phyloP scores from a whole-genome alignment of 2,797 vertebrate species.

The Muscicapa comitata region DNA sequence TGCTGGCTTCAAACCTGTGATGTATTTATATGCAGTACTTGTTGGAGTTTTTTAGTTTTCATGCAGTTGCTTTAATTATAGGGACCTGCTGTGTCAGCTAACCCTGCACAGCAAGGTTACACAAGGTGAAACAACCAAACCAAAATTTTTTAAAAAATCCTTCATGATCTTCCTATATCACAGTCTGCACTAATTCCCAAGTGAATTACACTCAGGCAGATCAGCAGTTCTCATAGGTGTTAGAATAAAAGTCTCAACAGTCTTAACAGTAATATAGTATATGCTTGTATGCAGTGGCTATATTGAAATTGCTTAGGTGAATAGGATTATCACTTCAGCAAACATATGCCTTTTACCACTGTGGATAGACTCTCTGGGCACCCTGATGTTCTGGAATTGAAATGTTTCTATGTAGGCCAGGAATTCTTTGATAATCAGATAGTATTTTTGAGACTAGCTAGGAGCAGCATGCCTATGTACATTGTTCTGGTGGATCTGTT shows the following conservation, averaged over 20 bases:
- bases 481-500: neutral
- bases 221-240: neutral
- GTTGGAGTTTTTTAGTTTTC: neutral
- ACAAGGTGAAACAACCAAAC: neutral
- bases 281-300: neutral
- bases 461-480: neutral
- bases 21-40: neutral
- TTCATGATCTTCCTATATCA: neutral
- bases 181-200: neutral
- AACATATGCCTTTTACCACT: neutral
- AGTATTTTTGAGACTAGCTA: neutral
- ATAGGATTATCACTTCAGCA: neutral
- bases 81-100: neutral
- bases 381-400: neutral
- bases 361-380: neutral
- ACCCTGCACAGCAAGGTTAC: neutral
- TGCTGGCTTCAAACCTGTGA: neutral
- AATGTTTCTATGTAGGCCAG: neutral
- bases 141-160: neutral
- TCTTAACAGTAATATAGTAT: neutral
- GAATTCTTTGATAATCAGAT: neutral
- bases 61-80: neutral
- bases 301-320: neutral
- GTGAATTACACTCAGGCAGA: neutral
- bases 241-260: neutral